These are phyloP conservation scores for Chroicocephalus ridibundus DNA, from an alignment of 2,113 vertebrate species.

Conservation along the genomic window DNA sequence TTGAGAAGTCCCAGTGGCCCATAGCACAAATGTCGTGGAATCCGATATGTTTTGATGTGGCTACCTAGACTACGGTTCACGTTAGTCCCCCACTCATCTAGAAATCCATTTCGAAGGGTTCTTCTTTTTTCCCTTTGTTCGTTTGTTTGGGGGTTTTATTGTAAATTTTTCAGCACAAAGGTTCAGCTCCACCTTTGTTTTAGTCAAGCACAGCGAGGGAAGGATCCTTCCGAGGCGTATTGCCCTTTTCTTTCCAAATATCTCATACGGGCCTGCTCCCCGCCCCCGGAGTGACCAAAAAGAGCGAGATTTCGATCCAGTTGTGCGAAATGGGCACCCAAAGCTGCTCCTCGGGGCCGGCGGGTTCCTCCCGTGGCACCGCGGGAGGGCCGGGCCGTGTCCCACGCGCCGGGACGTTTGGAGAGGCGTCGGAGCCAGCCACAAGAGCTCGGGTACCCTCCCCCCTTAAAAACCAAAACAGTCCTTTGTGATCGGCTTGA, in stretches of 20 bases:
- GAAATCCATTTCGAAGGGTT: conserved; percentile 64
- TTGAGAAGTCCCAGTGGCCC: conserved; percentile 82
- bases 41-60: conserved; percentile 79
- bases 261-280: neutral
- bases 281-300: neutral
- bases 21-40: conserved; percentile 81
- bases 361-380: neutral
- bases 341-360: neutral
- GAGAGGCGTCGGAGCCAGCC: neutral
- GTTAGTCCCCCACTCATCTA: conserved; percentile 78
- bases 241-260: neutral
- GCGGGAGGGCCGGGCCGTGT: fast-evolving
- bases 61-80: conserved; percentile 80
- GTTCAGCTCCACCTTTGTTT: conserved; percentile 75
- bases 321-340: neutral
- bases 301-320: fast-evolving
- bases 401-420: fast-evolving
- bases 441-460: neutral
- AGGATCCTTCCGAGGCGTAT: fast-evolving
- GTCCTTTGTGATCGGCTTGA: conserved; percentile 46
- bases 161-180: conserved; percentile 67
- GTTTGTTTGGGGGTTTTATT: neutral
- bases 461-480: neutral
- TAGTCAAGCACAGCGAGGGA: conserved; percentile 33
- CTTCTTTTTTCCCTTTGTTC: neutral